Conservation (phyloP, 2,888 invertebrate genomes). For the Limnephilus marmoratus region DNA sequence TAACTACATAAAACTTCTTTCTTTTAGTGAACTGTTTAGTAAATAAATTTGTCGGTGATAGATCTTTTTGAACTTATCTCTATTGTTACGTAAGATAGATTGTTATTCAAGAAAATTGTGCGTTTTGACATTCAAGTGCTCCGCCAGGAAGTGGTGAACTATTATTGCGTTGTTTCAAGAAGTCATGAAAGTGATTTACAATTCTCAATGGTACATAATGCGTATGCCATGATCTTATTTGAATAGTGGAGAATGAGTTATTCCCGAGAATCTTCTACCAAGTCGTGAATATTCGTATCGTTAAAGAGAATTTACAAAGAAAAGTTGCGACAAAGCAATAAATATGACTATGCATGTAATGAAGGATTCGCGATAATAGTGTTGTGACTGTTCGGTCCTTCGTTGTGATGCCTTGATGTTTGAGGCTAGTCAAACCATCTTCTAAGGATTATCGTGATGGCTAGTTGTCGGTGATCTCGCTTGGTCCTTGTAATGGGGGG, state of each 20-base stretch:
- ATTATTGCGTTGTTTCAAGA: not conserved
- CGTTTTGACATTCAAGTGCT: not conserved
- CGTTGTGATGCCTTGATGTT: not conserved
- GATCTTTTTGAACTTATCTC: not conserved
- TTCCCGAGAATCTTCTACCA: not conserved
- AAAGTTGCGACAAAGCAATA: not conserved
- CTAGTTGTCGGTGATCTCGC: not conserved
- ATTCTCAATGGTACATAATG: not conserved
- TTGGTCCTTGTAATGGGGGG: constrained; percentile 17
- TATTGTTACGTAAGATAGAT: not conserved
- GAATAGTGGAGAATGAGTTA: not conserved
- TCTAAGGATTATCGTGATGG: not conserved
- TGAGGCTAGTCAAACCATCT: not conserved
- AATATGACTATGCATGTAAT: not conserved
- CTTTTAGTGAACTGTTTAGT: not conserved
- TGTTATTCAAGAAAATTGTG: not conserved
- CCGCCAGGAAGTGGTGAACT: not conserved
- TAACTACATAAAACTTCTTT: not conserved
- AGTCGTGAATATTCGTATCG: not conserved
- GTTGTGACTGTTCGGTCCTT: not conserved
- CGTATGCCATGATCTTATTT: not conserved
- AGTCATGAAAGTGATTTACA: not conserved
- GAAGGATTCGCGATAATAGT: not conserved
- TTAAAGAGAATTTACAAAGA: not conserved
- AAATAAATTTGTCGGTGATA: not conserved